Percentiles rank a stretch among this genome's conserved stretches.
phyloP scores from a whole-genome alignment of 2,113 vertebrate genomes.

The Cyanistes caeruleus region DNA sequence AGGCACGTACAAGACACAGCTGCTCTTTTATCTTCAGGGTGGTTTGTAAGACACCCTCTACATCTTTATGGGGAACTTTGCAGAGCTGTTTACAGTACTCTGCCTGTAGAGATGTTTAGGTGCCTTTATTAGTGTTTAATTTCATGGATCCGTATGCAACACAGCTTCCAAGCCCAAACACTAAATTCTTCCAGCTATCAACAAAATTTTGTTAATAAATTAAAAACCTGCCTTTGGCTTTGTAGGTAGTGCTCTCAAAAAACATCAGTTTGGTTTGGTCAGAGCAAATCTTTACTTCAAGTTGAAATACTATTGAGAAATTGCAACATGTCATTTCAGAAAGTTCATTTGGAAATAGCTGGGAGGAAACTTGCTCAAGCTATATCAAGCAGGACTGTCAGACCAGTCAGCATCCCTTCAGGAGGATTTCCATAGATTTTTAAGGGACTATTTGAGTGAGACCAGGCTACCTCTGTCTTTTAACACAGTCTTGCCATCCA shows the following conservation, averaged over 20 bases:
- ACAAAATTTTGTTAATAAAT: background rate
- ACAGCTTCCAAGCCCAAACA: background rate
- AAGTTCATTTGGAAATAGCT: background rate
- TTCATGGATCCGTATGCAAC: rapidly evolving
- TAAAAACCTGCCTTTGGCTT: background rate
- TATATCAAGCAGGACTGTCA: background rate
- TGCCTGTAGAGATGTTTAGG: background rate
- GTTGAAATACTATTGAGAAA: background rate
- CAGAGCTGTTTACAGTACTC: background rate
- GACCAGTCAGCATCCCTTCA: background rate
- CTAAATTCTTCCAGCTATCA: background rate
- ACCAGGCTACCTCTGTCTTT: background rate
- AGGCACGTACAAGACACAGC: rapidly evolving
- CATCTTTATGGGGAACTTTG: background rate
- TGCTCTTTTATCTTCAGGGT: background rate
- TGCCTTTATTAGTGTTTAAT: background rate
- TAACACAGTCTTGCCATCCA: background rate
- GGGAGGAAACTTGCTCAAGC: background rate
- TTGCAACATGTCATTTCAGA: background rate
- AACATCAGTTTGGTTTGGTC: background rate
- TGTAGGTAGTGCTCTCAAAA: background rate
- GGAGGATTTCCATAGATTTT: background rate
- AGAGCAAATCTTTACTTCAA: background rate
- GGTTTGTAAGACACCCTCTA: background rate
- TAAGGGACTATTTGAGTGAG: background rate